These are phyloP conservation scores for Hestina assimilis DNA, from an alignment of 1,140 invertebrate species.

Conservation along the genomic window DNA sequence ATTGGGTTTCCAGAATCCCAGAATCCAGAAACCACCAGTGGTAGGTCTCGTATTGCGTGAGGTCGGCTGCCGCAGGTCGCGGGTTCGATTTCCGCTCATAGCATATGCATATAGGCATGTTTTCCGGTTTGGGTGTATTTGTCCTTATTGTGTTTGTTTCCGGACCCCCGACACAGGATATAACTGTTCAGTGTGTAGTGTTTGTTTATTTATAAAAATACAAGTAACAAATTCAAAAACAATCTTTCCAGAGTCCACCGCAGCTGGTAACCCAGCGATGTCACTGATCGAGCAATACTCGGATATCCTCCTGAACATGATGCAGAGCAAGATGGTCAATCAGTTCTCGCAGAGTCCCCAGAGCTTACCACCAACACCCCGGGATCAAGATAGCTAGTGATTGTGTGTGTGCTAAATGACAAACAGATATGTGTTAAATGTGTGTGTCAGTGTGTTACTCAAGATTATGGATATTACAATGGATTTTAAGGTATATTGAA, in stretches of 20 bases:
- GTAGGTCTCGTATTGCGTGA: no score
- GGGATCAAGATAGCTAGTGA: conserved; percentile 55
- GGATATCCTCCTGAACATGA: conserved; percentile 72
- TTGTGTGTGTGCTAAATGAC: conserved; percentile 1
- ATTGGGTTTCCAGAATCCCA: no score
- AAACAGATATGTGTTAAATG: not conserved
- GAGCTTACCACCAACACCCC: conserved; percentile 50
- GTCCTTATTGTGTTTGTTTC: no score
- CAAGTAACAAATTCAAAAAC: not conserved
- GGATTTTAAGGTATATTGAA: no score
- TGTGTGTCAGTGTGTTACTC: not conserved
- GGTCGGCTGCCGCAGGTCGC: no score
- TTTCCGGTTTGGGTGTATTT: no score
- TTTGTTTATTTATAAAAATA: not conserved
- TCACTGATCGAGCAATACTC: conserved; percentile 73
- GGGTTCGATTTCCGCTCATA: no score
- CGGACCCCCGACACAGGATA: no score
- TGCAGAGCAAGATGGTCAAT: conserved; percentile 71
- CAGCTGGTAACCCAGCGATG: conserved; percentile 59
- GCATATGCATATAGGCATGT: no score
- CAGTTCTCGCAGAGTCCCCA: conserved; percentile 61
- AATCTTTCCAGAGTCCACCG: conserved; percentile 43
- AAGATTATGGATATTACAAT: no score
- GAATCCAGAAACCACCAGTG: no score
- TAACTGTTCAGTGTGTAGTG: no score